Base-by-base conservation (phyloP, 2,113 vertebrate species). In the Myrmecophaga tridactyla region DNA sequence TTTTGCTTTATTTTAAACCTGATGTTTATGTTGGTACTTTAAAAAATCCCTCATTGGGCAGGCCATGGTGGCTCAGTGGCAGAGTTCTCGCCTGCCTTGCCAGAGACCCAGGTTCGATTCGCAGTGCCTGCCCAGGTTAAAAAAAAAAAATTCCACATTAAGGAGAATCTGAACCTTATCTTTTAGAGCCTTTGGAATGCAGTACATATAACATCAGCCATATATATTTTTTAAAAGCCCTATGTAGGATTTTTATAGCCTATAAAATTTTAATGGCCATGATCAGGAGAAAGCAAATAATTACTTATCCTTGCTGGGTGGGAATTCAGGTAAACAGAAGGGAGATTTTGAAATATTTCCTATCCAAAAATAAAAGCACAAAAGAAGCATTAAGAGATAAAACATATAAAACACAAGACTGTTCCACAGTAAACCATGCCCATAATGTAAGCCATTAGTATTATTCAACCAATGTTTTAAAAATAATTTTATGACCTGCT, bases 171-270 rank as follows among this genome's bases (percentile, higher is more conserved):
- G 43, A 96, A 83, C 17, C 8, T 53, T 78, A 72, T 82, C 18
- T 92, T 86, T 91, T 77, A 93, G 20, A 89, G 70, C 23, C 82
- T 43, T 39, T 90, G 81, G 87, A 82, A 81, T 58, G 20, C 29
- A 34, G 8, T 46, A 7, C 5, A 41, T 29, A 60, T 21, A 69
- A 60, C 39, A 51, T 87, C 94, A 65, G 65, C 31, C 10, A 17
- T 72, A 31, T 92, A 27, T 84, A n/a, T n/a, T 63, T 93, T 90
- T 88, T n/a, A 69, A 75, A 86, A 78, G 51, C 31, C 1, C 34
- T 90, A 14, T 62, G 17, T 92, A 67, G 56, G 73, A 76, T 89
- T 96, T 96, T 90, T 93, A 88, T 60, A 90, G 89, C 46, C 56
- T 96, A 36, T 92, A 46, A 89, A 91, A 81, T 5, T 88, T 76